These are phyloP conservation scores for Cantharis rustica DNA, from an alignment of 2,888 invertebrate genomes.

Conservation along the genomic window DNA sequence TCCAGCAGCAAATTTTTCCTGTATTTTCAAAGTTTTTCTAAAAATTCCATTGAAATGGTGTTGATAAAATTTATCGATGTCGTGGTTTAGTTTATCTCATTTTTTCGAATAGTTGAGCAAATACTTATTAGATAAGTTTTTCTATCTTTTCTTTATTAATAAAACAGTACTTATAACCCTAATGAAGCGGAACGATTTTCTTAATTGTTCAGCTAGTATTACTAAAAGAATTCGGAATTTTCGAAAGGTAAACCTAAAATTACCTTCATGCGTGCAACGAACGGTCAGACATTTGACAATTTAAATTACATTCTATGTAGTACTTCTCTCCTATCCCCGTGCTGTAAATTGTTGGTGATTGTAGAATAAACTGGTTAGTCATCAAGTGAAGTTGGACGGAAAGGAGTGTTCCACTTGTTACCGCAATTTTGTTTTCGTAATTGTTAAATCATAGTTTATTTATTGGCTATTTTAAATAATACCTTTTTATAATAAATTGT, in stretches of 20 bases:
- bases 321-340: constrained; percentile 15
- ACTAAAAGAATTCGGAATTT: constrained; percentile 9
- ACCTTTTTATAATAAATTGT: background rate
- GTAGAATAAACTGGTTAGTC: constrained; percentile 32
- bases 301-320: constrained; percentile 31
- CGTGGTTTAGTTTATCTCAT: background rate
- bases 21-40: background rate
- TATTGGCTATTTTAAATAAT: background rate
- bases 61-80: background rate
- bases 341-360: constrained; percentile 22
- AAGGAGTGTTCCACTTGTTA: constrained; percentile 24
- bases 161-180: background rate
- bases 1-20: background rate
- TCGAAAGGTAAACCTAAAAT: constrained; percentile 26
- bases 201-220: background rate
- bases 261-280: constrained; percentile 41
- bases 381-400: constrained; percentile 14
- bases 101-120: background rate
- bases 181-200: constrained; percentile 8
- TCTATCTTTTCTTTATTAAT: background rate
- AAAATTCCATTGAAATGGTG: background rate
- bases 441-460: background rate
- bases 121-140: background rate
- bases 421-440: background rate
- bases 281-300: constrained; percentile 47